Evolutionary conservation across 2,113 vertebrate genomes (phyloP), one percentile per base, ranked within the genome.

Genomic region (Picathartes gymnocephalus): DNA sequence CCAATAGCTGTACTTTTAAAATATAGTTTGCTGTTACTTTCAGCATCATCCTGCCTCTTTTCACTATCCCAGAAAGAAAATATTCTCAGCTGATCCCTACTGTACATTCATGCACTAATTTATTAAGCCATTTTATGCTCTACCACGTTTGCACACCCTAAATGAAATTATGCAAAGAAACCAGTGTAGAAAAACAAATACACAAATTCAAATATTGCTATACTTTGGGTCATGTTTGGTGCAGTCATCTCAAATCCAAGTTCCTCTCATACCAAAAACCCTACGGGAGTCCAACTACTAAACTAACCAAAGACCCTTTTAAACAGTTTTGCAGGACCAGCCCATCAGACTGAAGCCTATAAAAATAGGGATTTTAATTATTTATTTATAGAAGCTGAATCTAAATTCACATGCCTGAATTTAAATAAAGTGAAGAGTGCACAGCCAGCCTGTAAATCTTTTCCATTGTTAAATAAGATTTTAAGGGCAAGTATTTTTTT

Each of bases 101-200:
- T 72, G 48, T 25, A 64, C 25, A 22, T 50, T 81, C 28, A 50
- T n/a, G 37, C 16, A 40, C 53, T 72, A 15, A 79, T 72, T 85
- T 69, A 91, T 64, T 50, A 87, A 82, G 31, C 45, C 62, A 35
- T 76, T 86, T 92, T 71, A 76, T 6, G 1, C 53, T 48, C 31
- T 48, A 66, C 18, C 33, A 48, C 11, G 3, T 74, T 84, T 93
- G 73, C 42, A 57, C 42, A 79, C 20, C 12, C 37, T 76, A 56
- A 92, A 71, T 79, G 20, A 86, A 96, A 91, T 84, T 37, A 92
- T 56, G 61, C 48, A 92, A 82, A 58, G 7, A 92, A 95, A 87
- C 5, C 31, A 42, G 12, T 1, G 11, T 10, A 85, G 24, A 87
- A 90, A 94, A 95, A 58, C 13, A 89, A 92, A 91, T 27, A 85